Conservation (phyloP, 2,113 vertebrate genomes). For the Thryonomys swinderianus region DNA sequence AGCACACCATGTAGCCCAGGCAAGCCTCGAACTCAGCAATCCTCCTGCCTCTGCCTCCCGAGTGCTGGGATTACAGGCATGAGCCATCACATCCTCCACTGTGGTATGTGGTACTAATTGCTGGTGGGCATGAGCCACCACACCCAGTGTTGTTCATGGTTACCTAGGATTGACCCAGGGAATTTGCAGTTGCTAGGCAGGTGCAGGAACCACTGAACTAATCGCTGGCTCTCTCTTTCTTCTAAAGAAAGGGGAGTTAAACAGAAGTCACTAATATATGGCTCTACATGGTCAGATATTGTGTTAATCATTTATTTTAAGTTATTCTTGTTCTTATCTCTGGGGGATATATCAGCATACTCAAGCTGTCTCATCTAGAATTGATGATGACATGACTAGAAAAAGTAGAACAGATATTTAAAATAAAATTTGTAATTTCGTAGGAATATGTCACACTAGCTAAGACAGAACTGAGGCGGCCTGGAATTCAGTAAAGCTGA, state of each 20-base stretch:
- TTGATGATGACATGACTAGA: neutral
- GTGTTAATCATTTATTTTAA: neutral
- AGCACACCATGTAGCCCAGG: no score
- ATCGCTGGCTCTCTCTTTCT: neutral
- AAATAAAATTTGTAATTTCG: neutral
- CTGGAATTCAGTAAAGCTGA: neutral
- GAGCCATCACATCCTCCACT: no score
- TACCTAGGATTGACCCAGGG: no score
- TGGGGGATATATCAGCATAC: neutral
- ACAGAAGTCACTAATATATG: neutral
- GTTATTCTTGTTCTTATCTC: neutral
- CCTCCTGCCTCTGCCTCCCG: no score
- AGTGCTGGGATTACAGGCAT: no score
- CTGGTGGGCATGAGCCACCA: no score
- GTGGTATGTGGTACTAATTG: no score
- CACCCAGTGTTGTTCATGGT: no score
- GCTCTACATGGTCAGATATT: neutral
- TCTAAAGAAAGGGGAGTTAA: constrained; percentile 6
- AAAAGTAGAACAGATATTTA: neutral
- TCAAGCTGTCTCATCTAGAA: neutral
- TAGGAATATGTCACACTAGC: neutral
- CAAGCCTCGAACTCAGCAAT: no score
- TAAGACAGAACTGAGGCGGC: neutral
- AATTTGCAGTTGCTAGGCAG: no score
- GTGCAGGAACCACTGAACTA: no score